Conservation (phyloP, 2,797 vertebrate genomes). For the Sternotherus odoratus region DNA sequence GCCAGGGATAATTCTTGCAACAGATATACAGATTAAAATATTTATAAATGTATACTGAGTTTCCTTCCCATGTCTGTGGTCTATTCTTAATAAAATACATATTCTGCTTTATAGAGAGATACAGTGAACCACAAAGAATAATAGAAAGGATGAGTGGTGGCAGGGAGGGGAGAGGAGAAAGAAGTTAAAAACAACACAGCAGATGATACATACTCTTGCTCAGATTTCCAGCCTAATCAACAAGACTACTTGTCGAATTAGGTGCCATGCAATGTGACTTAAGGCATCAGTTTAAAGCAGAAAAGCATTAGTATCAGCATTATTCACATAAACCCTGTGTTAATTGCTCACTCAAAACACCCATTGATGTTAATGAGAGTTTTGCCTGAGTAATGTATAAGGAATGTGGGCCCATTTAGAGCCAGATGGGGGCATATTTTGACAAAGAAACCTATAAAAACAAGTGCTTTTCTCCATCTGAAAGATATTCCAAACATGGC, state of each 20-base stretch:
- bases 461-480: background rate
- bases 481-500: background rate
- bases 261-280: background rate
- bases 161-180: too few relatives aligned
- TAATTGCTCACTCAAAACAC: background rate
- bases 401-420: background rate
- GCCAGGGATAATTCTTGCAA: background rate
- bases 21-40: background rate
- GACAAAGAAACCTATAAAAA: background rate
- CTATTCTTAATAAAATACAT: background rate
- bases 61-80: background rate
- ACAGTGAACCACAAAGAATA: background rate
- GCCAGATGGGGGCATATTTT: background rate
- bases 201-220: background rate
- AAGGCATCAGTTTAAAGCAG: background rate
- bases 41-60: accelerated
- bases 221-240: background rate
- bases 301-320: background rate
- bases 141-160: background rate
- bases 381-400: background rate
- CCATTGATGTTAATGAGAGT: background rate
- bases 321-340: background rate
- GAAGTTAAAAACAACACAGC: accelerated
- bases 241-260: background rate
- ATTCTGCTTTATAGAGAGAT: background rate